Conservation (phyloP, 2,888 invertebrate species). For the Habrosyne pyritoides region DNA sequence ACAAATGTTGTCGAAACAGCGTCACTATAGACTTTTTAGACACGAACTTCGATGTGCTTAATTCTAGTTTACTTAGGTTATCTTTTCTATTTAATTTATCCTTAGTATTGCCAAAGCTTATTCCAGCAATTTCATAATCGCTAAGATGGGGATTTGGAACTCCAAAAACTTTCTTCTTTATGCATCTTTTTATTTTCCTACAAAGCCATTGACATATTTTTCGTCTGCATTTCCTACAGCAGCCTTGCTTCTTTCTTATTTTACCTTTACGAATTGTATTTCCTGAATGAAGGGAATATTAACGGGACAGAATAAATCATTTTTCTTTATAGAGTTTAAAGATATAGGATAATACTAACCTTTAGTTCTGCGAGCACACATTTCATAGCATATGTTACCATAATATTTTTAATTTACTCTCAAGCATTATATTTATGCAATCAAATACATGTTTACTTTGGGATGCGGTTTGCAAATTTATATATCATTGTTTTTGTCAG, state of each 20-base stretch:
- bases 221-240: slow-evolving; percentile 25
- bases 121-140: slow-evolving; percentile 39
- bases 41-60: not conserved
- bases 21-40: slow-evolving; percentile 16
- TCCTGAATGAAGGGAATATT: slow-evolving; percentile 30
- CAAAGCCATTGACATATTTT: slow-evolving; percentile 35
- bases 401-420: not conserved
- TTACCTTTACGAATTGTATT: slow-evolving; percentile 14
- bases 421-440: not conserved
- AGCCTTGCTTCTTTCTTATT: slow-evolving; percentile 23
- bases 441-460: not conserved
- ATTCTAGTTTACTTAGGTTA: slow-evolving; percentile 7
- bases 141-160: slow-evolving; percentile 27
- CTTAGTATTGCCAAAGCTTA: slow-evolving; percentile 35
- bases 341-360: slow-evolving; percentile 30
- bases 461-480: not conserved
- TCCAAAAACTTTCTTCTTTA: slow-evolving; percentile 41
- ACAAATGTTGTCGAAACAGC: slow-evolving; percentile 32
- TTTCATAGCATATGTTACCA: slow-evolving; percentile 14
- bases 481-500: not conserved
- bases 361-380: slow-evolving; percentile 29
- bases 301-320: slow-evolving; percentile 11
- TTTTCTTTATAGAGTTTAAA: not conserved
- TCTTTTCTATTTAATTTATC: slow-evolving; percentile 27
- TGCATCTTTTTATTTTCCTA: slow-evolving; percentile 34